A percentile compares a stretch with the other conserved stretches of the same genome.
Conservation (phyloP, 2,113 vertebrate species). For the Empidonax alnorum region DNA sequence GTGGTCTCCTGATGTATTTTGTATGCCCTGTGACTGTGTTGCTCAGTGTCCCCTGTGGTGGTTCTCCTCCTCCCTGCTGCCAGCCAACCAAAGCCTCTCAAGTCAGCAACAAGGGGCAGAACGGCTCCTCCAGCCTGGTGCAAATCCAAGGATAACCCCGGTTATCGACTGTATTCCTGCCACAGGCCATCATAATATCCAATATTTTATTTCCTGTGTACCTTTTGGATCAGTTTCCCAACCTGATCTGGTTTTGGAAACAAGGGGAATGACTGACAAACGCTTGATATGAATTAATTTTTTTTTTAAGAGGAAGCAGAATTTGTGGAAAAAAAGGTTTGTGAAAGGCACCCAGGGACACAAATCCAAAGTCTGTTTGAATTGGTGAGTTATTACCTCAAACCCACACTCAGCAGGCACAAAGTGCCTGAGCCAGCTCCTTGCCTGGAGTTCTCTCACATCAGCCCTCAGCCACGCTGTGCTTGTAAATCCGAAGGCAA, state of each 20-base stretch:
- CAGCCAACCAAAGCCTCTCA: background rate
- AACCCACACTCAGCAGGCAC: background rate
- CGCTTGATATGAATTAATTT: background rate
- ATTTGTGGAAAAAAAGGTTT: background rate
- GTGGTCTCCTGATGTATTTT: background rate
- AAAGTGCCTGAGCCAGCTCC: background rate
- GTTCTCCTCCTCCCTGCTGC: background rate
- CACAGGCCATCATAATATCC: background rate
- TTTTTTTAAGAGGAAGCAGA: background rate
- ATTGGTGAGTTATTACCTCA: background rate
- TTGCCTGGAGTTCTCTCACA: background rate
- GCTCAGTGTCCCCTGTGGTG: background rate
- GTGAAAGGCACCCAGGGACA: background rate
- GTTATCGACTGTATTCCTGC: background rate
- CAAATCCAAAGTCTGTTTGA: background rate
- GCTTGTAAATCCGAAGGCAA: background rate
- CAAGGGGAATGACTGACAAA: slow-evolving; percentile 16
- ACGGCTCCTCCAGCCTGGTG: background rate
- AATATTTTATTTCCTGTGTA: background rate
- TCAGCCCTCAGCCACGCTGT: background rate
- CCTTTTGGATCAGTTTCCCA: background rate
- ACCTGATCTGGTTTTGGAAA: slow-evolving; percentile 7
- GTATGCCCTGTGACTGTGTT: slow-evolving; percentile 13
- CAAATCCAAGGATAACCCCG: background rate
- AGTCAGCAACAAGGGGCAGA: background rate